Conservation (phyloP, 53 echinoderm and acorn worm species). For the Actinopyga echinites region DNA sequence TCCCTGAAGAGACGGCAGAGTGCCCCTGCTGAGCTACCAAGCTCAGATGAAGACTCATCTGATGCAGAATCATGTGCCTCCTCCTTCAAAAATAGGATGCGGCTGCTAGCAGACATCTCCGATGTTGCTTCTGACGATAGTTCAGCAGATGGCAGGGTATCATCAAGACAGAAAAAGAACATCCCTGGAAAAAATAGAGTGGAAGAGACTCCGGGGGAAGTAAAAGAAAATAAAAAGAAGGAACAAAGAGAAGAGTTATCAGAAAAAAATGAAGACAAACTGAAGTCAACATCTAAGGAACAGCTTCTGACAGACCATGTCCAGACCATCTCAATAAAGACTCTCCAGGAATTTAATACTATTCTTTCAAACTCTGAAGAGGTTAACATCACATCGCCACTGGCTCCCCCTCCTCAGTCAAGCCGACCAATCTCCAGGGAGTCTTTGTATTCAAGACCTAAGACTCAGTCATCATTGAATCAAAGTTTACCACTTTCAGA, state of each 20-base stretch:
- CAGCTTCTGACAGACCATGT: conserved; percentile 70
- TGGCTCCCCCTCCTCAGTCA: conserved; percentile 4
- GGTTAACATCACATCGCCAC: conserved; percentile 23
- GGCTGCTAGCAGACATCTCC: conserved; percentile 15
- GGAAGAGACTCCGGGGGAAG: not conserved
- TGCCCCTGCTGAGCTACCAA: not conserved
- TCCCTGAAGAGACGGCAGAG: conserved; percentile 28
- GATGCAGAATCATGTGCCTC: conserved; percentile 3
- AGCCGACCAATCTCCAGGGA: conserved; percentile 50
- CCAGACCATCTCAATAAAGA: conserved; percentile 71
- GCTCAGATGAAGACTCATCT: conserved; percentile 7
- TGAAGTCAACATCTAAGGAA: conserved; percentile 35
- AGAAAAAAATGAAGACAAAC: not conserved
- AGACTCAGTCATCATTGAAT: conserved; percentile 59
- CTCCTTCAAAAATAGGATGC: not conserved
- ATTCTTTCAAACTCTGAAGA: conserved; percentile 50
- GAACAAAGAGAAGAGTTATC: too few relatives aligned
- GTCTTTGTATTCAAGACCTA: conserved; percentile 27
- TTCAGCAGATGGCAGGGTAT: not conserved
- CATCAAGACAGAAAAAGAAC: not conserved
- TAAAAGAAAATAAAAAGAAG: too few relatives aligned
- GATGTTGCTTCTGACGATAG: conserved; percentile 1
- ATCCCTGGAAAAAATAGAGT: not conserved
- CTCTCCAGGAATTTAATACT: conserved; percentile 70
- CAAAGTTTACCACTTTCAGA: conserved; percentile 79